Evolutionary conservation across 2,113 vertebrate species (phyloP), one percentile per base, ranked within the genome.

Genomic region (Phycodurus eques): DNA sequence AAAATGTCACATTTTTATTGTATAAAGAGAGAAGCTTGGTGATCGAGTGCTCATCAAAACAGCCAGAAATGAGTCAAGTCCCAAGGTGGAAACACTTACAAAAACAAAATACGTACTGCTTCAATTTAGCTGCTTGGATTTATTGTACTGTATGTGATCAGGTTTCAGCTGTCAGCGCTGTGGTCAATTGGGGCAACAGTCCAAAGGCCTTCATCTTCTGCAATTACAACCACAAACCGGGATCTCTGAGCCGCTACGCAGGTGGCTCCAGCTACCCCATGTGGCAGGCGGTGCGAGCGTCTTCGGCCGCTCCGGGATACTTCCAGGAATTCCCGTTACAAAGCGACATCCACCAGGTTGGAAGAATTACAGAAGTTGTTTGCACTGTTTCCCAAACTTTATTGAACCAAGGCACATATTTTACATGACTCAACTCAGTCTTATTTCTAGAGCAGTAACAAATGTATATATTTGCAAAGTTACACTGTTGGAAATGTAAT

Each of bases 201-300:
- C 91, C 91, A 0, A 93, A 93, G 76, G 85, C 91, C 27, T 93
- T 92, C 22, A 87, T 93, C 61, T 93, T 93, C 72, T 85, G 91
- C 43, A 93, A 92, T 77, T 93, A 93, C 81, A 92, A 93, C 82
- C 91, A 92, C 73, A 85, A 75, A 60, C 90, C 92, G 1, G 90
- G 87, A 19, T 83, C 77, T 19, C 82, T 92, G 15, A 90, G 90
- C 42, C 88, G 90, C 71, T 93, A 92, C 0, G 80, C 93, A 1
- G 93, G 92, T 56, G 88, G 74, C 35, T 92, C 89, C 13, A 73
- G 71, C 17, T 88, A 87, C 74, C 83, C 79, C 72, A 86, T 93
- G 86, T 93, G 93, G 91, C 76, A 93, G 83, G 93, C 92, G 2
- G 89, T 92, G n/a, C 68, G 92, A 68, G 91, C 92, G 31, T 93